Base-by-base conservation (phyloP, 2,888 invertebrate species). In the Epinotia bilunana region DNA sequence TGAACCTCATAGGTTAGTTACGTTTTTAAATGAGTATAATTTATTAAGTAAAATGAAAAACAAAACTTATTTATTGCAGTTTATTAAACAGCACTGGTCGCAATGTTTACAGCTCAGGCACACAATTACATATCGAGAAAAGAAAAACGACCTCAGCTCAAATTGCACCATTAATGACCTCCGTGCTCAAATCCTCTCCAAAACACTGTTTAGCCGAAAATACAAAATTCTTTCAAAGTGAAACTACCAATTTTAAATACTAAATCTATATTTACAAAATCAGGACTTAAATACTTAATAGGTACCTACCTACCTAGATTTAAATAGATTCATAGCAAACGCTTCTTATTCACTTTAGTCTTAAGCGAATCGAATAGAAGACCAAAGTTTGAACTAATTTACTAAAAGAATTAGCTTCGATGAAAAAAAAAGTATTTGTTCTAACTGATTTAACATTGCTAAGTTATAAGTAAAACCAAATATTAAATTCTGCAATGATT, bases 191-290 rank as follows among this genome's bases (percentile, higher is more conserved):
- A 79, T 85, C 80, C 84, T 80, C 81, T 85, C 82, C 82, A 80
- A 86, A 80, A 83, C 80, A 83, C 79, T 77, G 60, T 80, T 46
- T 84, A 83, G 84, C 83, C 83, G 77, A 85, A 81, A 83, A 79
- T 79, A 78, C 78, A 78, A 77, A 81, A 82, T 82, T 81, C 73
- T 78, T 85, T 85, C 85, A 90, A 89, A 90, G 86, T 87, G 88
- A 87, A 87, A 90, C 87, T 91, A 90, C 87, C 87, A 89, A 90
- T 89, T 90, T 93, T 93, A 93, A 94, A 93, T 93, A 93, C 83
- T 93, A 91, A 85, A 82, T 80, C 91, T 91, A 93, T 94, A 93
- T 93, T 91, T 93, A 93, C 94, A 92, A 86, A 85, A 89, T 83
- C 86, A 88, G 83, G 83, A 86, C 89, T 87, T 92, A 92, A 75